Conservation (phyloP, 2,797 vertebrate genomes). For the Anolis apletophallus region DNA sequence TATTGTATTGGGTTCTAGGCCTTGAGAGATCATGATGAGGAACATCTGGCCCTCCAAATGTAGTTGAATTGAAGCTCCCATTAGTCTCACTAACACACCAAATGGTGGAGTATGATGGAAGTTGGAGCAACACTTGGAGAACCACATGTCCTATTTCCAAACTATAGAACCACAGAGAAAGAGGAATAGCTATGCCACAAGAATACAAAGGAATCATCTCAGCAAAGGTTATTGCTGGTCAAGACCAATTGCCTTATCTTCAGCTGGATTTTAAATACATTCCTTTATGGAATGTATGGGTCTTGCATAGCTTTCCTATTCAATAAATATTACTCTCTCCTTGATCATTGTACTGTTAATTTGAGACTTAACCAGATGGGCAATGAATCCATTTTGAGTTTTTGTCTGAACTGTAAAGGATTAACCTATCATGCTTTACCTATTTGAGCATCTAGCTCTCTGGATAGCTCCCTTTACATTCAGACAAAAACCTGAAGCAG, state of each 20-base stretch:
- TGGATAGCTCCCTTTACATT: too few species aligned
- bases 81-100: background rate
- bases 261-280: background rate
- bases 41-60: background rate
- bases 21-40: background rate
- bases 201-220: constrained; percentile 1
- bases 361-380: background rate
- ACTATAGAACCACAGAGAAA: background rate
- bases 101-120: background rate
- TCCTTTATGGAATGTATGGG: background rate
- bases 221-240: background rate
- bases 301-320: background rate
- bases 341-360: background rate
- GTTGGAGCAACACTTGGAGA: background rate
- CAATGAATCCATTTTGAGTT: too few species aligned
- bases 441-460: too few species aligned
- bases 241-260: background rate
- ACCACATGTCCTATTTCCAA: background rate
- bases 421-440: too few species aligned
- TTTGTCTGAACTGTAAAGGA: too few species aligned
- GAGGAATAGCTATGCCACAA: background rate
- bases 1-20: background rate
- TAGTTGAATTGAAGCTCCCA: background rate
- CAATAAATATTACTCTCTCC: background rate
- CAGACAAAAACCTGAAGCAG: too few species aligned